Evolutionary conservation across 2,888 invertebrate genomes (phyloP).

Genomic region (Eilema caniola): DNA sequence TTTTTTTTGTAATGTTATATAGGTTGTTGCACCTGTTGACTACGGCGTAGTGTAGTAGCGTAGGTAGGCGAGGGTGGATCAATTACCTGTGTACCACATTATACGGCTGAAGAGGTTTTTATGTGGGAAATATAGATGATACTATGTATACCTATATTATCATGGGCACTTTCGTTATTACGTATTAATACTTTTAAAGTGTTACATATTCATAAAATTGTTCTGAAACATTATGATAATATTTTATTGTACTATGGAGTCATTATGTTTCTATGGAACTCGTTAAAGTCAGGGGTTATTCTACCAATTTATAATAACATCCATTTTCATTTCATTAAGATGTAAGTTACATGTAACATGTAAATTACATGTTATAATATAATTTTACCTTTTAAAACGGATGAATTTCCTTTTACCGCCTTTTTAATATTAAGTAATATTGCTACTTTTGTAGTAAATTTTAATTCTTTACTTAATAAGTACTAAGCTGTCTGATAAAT

Average conservation of each 20-base stretch:
- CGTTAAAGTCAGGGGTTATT: background rate
- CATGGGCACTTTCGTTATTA: background rate
- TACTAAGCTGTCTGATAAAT: no score
- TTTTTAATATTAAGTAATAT: no score
- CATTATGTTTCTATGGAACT: background rate
- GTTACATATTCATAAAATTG: background rate
- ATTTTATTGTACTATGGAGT: background rate
- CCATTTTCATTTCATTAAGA: background rate
- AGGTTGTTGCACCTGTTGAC: slow-evolving; percentile 65
- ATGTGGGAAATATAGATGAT: slow-evolving; percentile 4
- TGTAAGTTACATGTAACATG: no score
- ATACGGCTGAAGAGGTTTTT: slow-evolving; percentile 3
- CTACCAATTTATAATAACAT: background rate
- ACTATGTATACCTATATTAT: background rate
- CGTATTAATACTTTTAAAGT: background rate
- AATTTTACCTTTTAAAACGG: no score
- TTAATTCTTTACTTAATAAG: no score
- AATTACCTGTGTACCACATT: slow-evolving; percentile 26
- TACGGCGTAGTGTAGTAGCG: slow-evolving; percentile 54
- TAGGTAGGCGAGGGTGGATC: slow-evolving; percentile 35
- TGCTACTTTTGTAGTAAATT: no score
- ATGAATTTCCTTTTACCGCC: no score
- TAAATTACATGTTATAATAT: no score
- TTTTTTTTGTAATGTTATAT: slow-evolving; percentile 23
- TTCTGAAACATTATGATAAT: background rate